These are phyloP conservation scores for Anthopleura xanthogrammica DNA, from an alignment of 92 coral and sea anemone genomes.

Conservation along the genomic window DNA sequence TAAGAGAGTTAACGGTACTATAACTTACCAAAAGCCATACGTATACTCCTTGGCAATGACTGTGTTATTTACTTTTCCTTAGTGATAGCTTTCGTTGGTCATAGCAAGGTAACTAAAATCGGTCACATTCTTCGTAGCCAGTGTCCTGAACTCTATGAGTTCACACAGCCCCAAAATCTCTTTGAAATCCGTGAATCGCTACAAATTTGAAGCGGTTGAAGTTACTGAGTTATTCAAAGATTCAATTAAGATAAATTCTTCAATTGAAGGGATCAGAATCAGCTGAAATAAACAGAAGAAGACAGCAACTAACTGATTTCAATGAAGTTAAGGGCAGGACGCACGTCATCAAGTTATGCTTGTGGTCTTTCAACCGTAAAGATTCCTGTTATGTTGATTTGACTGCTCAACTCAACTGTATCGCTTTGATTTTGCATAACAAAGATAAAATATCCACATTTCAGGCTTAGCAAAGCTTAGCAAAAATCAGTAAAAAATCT, in stretches of 20 bases:
- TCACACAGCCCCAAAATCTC: background rate
- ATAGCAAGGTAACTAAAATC: background rate
- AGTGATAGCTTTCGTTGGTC: background rate
- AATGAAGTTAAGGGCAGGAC: background rate
- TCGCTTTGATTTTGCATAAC: background rate
- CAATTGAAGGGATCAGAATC: background rate
- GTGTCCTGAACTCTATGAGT: background rate
- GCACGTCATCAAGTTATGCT: background rate
- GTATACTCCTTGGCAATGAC: background rate
- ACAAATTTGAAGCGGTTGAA: background rate
- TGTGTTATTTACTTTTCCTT: background rate
- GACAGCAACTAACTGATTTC: background rate
- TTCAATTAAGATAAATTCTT: background rate
- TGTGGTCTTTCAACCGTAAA: background rate
- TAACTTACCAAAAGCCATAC: background rate
- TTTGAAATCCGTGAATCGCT: background rate
- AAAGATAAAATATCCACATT: background rate
- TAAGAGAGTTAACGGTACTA: background rate
- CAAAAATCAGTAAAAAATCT: too few relatives aligned
- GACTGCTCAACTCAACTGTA: background rate
- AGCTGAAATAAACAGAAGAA: background rate
- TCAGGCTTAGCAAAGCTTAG: background rate
- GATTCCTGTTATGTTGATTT: slow-evolving; percentile 1
- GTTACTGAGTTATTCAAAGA: background rate
- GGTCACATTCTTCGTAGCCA: background rate